Evolutionary conservation across 2,113 vertebrate genomes (phyloP), one percentile per base, ranked within the genome.

Genomic region (Chrysemys picta): DNA sequence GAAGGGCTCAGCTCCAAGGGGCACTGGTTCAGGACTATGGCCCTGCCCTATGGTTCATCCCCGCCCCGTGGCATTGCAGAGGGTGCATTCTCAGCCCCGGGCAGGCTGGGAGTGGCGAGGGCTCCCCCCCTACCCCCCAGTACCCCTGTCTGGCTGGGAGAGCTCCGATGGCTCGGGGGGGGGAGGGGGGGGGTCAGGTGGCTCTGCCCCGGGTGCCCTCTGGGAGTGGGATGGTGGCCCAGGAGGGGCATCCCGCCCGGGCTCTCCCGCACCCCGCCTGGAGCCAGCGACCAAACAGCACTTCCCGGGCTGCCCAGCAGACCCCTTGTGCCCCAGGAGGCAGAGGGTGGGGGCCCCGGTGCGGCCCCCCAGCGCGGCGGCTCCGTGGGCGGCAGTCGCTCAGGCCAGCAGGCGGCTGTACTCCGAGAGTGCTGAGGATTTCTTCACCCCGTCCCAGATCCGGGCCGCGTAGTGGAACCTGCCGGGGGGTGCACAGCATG

Each of bases 381-480:
- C 29, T 47, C n/a, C 49, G 5, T 82, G 21, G 4, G 8, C 53
- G 11, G 25, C 11, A 5, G 0, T 1, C 29, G 62, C 62, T 97
- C 98, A 99, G 49, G 98, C 98, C 89, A 99, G 97, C 92, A 99
- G 97, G 27, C 99, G 99, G 96, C 99, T 99, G 97, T 99, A 99
- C 93, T 99, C 99, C 0, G 99, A 99, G 31, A 99, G 98, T 0
- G 99, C 99, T 0, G 99, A 99, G 5, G 99, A 99, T 93, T 99
- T 99, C 80, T 99, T 99, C 89, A 99, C 99, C 5, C 99, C 98
- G 1, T 99, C 99, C 99, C 99, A 99, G 97, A 99, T 99, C 49
- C 99, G 98, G 83, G 99, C 98, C 1, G 99, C 99, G 0, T 99
- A 99, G 96, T 99, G 99, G 96, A 99, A 99, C 99, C 99, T 99